phyloP scores from a whole-genome alignment of 2,113 vertebrate genomes.

The Pelusios castaneus region DNA sequence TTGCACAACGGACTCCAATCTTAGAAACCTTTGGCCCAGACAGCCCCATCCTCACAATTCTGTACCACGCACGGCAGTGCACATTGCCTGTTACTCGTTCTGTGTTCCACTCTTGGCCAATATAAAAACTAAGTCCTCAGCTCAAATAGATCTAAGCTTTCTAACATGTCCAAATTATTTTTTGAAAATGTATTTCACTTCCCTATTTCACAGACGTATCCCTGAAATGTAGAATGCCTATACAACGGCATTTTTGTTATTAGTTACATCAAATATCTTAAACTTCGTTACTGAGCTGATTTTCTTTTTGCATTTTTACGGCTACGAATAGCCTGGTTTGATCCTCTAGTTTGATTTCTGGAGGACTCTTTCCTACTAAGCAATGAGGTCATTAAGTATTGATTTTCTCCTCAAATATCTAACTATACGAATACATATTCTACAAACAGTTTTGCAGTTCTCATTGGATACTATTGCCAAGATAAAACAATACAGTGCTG shows the following conservation, averaged over 20 bases:
- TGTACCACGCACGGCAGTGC: accelerated
- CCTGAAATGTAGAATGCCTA: not conserved
- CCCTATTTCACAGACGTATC: not conserved
- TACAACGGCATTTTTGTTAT: not conserved
- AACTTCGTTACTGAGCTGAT: not conserved
- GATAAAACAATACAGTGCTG: accelerated
- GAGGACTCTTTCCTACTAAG: not conserved
- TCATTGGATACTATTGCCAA: not conserved
- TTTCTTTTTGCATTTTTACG: conserved; percentile 2
- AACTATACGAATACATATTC: conserved; percentile 4
- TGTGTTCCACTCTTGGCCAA: accelerated
- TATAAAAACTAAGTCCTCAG: not conserved
- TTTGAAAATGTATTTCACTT: not conserved
- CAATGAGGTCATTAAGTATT: conserved; percentile 37
- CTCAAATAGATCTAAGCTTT: accelerated
- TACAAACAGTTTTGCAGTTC: not conserved
- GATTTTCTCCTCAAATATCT: conserved; percentile 42
- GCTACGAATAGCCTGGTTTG: not conserved
- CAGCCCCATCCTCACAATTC: accelerated
- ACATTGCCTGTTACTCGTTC: accelerated
- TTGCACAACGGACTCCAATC: not conserved
- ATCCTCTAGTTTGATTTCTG: conserved; percentile 35
- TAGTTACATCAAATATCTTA: not conserved
- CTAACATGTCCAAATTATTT: not conserved
- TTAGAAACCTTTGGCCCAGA: not conserved